Percentiles rank a stretch among this genome's conserved stretches.
phyloP scores from a whole-genome alignment of 2,113 vertebrate species.

The Vidua macroura region DNA sequence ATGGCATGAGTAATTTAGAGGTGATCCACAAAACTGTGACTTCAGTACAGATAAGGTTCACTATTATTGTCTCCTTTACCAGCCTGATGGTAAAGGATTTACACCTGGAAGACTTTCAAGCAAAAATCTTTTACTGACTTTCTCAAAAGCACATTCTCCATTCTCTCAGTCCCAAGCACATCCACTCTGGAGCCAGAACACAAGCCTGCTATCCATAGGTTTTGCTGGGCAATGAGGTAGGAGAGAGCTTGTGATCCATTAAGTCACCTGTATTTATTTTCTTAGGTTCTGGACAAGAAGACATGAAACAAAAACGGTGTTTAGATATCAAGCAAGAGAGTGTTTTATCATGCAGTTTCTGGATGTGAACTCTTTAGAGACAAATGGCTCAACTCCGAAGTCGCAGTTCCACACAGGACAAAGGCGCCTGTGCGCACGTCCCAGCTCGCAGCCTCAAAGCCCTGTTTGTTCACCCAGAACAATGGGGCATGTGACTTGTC shows the following conservation, averaged over 20 bases:
- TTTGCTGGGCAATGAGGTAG: not conserved
- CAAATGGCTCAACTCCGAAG: not conserved
- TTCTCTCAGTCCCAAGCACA: not conserved
- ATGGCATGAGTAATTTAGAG: not conserved
- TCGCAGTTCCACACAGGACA: not conserved
- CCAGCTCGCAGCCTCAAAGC: constrained; percentile 14
- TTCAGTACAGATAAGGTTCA: not conserved
- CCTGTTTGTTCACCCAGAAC: constrained; percentile 45
- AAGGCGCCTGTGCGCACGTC: constrained; percentile 1
- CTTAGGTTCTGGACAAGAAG: not conserved
- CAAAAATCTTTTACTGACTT: not conserved
- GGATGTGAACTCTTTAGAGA: not conserved
- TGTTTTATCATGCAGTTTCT: not conserved
- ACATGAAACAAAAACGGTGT: not conserved
- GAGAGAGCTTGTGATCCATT: not conserved
- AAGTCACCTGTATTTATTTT: not conserved
- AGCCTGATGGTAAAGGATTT: not conserved
- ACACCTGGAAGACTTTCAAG: not conserved
- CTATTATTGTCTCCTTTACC: not conserved
- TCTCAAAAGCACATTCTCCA: not conserved
- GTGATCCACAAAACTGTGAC: not conserved
- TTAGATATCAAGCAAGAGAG: not conserved
- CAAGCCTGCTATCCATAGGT: not conserved
- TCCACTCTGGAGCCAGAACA: not conserved
- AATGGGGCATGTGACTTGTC: constrained; percentile 51